phyloP scores from a whole-genome alignment of 2,888 invertebrate species.

The Ormyrus labotus region DNA sequence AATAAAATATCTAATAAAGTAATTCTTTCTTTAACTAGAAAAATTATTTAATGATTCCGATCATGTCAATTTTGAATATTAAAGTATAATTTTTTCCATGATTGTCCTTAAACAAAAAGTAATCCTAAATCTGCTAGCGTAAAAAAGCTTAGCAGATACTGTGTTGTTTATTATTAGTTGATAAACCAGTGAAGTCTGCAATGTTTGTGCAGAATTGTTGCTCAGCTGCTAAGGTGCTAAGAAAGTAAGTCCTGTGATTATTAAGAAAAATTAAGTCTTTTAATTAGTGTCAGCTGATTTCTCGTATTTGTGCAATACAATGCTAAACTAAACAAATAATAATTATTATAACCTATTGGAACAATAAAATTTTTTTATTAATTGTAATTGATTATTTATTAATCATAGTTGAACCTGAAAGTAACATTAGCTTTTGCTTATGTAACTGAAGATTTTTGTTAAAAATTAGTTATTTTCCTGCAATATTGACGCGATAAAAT shows the following conservation, averaged over 20 bases:
- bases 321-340: constrained; percentile 69
- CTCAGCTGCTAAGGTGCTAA: constrained; percentile 70
- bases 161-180: constrained; percentile 59
- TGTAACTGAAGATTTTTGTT: constrained; percentile 63
- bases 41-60: constrained; percentile 15
- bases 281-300: constrained; percentile 68
- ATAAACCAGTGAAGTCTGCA: constrained; percentile 67
- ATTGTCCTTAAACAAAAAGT: constrained; percentile 38
- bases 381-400: constrained; percentile 59
- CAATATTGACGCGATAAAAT: constrained; percentile 66
- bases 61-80: constrained; percentile 9
- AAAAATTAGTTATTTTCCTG: constrained; percentile 68
- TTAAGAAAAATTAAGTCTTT: constrained; percentile 71
- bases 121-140: constrained; percentile 41
- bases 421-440: constrained; percentile 72
- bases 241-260: constrained; percentile 74
- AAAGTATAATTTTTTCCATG: constrained; percentile 14
- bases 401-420: constrained; percentile 73
- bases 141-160: constrained; percentile 42
- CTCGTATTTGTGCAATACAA: constrained; percentile 65
- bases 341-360: constrained; percentile 74
- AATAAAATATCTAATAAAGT: constrained; percentile 8
- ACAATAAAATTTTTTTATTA: constrained; percentile 64
- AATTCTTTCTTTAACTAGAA: constrained; percentile 13
- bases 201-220: constrained; percentile 56